phyloP scores from a whole-genome alignment of 2,888 invertebrate species.

The Lasioglossum leucozonium region DNA sequence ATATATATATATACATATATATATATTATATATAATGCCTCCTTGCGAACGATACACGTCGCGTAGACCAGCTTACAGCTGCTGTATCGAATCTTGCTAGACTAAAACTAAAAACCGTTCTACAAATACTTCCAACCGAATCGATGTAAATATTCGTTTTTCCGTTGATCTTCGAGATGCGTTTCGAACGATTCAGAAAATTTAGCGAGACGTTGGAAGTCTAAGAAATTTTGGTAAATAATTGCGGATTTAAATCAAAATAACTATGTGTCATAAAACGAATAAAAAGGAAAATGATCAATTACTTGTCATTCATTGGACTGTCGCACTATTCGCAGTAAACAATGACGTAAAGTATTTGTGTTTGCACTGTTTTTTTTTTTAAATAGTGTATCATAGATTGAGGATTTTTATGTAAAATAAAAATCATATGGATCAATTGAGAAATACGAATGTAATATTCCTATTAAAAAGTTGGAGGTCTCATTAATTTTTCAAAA shows the following conservation, averaged over 20 bases:
- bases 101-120: slow-evolving; percentile 42
- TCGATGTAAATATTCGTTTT: slow-evolving; percentile 63
- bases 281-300: slow-evolving; percentile 33
- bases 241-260: slow-evolving; percentile 41
- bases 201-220: background rate
- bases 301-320: slow-evolving; percentile 7
- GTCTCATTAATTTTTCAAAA: too few relatives aligned
- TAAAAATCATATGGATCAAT: too few relatives aligned
- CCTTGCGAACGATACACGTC: slow-evolving; percentile 27
- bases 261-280: slow-evolving; percentile 45
- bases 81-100: slow-evolving; percentile 44
- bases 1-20: slow-evolving; percentile 12
- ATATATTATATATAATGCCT: slow-evolving; percentile 25
- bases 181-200: slow-evolving; percentile 29
- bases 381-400: too few relatives aligned
- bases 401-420: too few relatives aligned
- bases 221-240: slow-evolving; percentile 48
- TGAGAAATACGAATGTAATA: too few relatives aligned
- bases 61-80: slow-evolving; percentile 39
- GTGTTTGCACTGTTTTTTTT: too few relatives aligned
- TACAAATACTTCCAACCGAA: slow-evolving; percentile 48
- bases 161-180: slow-evolving; percentile 36
- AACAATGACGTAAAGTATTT: too few relatives aligned
- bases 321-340: background rate
- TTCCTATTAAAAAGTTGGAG: too few relatives aligned